phyloP scores from a whole-genome alignment of 2,113 vertebrate genomes.

The Caranx melampygus region DNA sequence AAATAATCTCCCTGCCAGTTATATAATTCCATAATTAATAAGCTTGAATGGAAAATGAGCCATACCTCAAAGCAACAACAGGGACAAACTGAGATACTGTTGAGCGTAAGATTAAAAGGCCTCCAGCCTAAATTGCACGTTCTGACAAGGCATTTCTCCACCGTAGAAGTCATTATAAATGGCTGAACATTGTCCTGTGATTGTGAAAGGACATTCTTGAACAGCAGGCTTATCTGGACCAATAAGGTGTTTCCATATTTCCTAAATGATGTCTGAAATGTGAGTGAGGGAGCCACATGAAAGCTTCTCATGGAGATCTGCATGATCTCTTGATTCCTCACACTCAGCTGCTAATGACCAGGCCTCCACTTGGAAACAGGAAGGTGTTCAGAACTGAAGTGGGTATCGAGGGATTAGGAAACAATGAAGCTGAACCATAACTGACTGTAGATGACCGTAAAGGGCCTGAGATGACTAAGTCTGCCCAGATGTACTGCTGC shows the following conservation, averaged over 20 bases:
- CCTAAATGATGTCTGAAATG: slow-evolving; percentile 7
- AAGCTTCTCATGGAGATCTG: not conserved
- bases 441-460: slow-evolving; percentile 11
- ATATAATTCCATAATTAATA: slow-evolving; percentile 14
- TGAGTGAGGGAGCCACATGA: not conserved
- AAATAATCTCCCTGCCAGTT: slow-evolving; percentile 34
- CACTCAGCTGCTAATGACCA: slow-evolving; percentile 11
- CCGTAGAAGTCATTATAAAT: slow-evolving; percentile 13
- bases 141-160: not conserved
- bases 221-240: slow-evolving; percentile 34
- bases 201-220: slow-evolving; percentile 23
- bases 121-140: not conserved
- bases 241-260: not conserved
- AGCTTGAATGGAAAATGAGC: not conserved
- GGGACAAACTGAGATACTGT: not conserved
- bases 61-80: not conserved
- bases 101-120: not conserved
- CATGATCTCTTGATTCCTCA: not conserved
- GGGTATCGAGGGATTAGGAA: slow-evolving; percentile 32
- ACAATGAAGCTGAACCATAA: slow-evolving; percentile 32
- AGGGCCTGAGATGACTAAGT: not conserved
- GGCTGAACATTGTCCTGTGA: slow-evolving; percentile 28
- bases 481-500: not conserved
- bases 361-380: slow-evolving; percentile 38
- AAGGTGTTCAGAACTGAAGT: slow-evolving; percentile 25